A percentile compares a stretch with the other conserved stretches of the same genome.
Conservation (phyloP, 1,140 invertebrate species). For the Neuroterus valhalla region DNA sequence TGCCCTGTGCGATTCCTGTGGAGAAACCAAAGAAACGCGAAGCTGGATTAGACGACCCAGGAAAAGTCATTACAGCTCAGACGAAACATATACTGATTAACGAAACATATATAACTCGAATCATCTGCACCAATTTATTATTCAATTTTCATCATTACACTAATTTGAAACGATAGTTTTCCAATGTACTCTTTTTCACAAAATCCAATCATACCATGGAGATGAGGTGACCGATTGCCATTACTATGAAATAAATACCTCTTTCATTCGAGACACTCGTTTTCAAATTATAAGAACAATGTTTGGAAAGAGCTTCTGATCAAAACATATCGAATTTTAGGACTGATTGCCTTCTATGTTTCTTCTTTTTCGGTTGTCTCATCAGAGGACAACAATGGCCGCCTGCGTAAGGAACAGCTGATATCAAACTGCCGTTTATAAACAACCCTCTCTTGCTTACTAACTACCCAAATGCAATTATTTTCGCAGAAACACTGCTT, state of each 20-base stretch:
- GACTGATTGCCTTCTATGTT: too few species aligned
- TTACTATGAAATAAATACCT: slow-evolving; percentile 1
- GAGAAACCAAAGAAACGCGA: slow-evolving; percentile 25
- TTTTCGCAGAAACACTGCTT: not conserved
- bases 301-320: not conserved
- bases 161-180: not conserved
- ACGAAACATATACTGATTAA: slow-evolving; percentile 27
- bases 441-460: not conserved
- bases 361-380: too few species aligned
- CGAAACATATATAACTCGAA: not conserved
- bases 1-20: not conserved
- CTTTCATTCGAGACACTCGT: not conserved
- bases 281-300: not conserved
- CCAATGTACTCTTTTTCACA: not conserved
- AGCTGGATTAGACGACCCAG: slow-evolving; percentile 15
- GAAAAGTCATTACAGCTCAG: slow-evolving; percentile 12
- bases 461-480: not conserved
- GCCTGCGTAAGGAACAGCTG: not conserved
- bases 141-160: not conserved
- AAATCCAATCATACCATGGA: slow-evolving; percentile 1
- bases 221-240: not conserved
- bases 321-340: too few species aligned
- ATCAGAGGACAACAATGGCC: not conserved
- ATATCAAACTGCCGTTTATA: not conserved
- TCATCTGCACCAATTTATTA: not conserved